These are phyloP conservation scores for Styela plicata DNA, from an alignment of 23 tunicate species.

Conservation along the genomic window DNA sequence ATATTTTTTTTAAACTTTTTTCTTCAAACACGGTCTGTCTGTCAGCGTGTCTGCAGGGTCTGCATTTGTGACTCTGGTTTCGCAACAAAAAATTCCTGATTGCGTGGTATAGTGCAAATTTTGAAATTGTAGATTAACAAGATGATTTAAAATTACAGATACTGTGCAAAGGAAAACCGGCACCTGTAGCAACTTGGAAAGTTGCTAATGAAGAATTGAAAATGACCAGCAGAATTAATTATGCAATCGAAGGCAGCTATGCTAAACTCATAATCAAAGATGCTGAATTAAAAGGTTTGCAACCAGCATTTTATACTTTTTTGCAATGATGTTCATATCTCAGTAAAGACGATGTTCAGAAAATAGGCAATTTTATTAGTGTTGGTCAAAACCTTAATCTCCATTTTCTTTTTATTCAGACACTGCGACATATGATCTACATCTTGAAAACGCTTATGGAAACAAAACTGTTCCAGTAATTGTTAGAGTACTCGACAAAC, in stretches of 20 bases:
- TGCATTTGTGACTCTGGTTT: no score
- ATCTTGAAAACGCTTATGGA: constrained; percentile 69
- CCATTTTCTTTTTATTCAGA: constrained; percentile 40
- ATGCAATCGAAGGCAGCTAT: constrained; percentile 18
- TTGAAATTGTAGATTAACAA: no score
- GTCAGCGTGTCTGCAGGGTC: no score
- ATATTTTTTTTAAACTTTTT: no score
- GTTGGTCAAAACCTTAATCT: no score
- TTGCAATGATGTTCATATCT: not conserved
- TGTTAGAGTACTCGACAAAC: constrained; percentile 76
- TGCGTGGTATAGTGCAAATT: no score
- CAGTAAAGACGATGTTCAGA: no score
- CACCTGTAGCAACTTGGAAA: constrained; percentile 74
- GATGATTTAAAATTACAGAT: no score
- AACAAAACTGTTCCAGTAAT: constrained; percentile 69
- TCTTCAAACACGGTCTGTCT: no score
- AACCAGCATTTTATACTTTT: not conserved
- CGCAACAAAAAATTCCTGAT: no score
- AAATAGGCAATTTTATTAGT: no score
- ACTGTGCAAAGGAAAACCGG: constrained; percentile 66
- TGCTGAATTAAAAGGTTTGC: constrained; percentile 37
- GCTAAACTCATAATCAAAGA: constrained; percentile 67
- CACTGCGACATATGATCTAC: constrained; percentile 58
- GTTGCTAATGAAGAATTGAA: constrained; percentile 52
- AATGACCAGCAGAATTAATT: constrained; percentile 62